A percentile compares a stretch with the other conserved stretches of the same genome.
Evolutionary conservation across 2,888 invertebrate species (phyloP).

Genomic region (Schizotus pectinicornis): DNA sequence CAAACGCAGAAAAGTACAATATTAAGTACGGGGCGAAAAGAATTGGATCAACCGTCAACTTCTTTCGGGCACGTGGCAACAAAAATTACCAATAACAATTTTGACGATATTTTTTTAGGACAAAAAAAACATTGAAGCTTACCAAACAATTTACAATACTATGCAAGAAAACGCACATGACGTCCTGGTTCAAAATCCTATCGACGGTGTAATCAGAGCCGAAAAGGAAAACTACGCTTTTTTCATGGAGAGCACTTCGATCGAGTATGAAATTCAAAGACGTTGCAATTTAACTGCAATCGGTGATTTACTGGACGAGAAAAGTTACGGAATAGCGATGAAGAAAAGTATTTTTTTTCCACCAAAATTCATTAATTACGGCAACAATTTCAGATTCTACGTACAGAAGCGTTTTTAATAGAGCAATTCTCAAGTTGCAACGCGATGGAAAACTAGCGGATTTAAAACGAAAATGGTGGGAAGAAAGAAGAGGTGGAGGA

Average conservation of each 20-base stretch:
- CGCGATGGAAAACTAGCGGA: conserved; percentile 81
- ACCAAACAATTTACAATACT: conserved; percentile 43
- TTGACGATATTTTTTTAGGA: conserved; percentile 54
- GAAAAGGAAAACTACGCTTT: conserved; percentile 72
- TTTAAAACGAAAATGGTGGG: conserved; percentile 92
- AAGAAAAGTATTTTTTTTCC: conserved; percentile 72
- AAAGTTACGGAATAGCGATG: conserved; percentile 91
- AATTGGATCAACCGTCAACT: conserved; percentile 86
- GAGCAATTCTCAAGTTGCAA: conserved; percentile 86
- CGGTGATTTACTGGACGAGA: conserved; percentile 80
- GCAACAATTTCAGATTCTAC: conserved; percentile 65
- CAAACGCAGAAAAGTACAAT: conserved; percentile 75
- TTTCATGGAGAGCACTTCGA: conserved; percentile 92
- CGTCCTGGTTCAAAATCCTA: conserved; percentile 52
- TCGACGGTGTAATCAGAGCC: conserved; percentile 40
- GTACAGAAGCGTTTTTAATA: conserved; percentile 78
- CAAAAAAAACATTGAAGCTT: conserved; percentile 29
- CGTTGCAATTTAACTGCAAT: conserved; percentile 83
- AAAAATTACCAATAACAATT: no score
- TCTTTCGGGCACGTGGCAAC: conserved; percentile 72
- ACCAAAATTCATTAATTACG: not conserved
- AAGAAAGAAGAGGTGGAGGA: conserved; percentile 42
- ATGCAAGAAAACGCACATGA: conserved; percentile 46
- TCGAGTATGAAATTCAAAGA: conserved; percentile 87
- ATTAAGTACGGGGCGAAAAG: conserved; percentile 87